phyloP scores from a whole-genome alignment of 2,888 invertebrate genomes.

The Rhamnusium bicolor region DNA sequence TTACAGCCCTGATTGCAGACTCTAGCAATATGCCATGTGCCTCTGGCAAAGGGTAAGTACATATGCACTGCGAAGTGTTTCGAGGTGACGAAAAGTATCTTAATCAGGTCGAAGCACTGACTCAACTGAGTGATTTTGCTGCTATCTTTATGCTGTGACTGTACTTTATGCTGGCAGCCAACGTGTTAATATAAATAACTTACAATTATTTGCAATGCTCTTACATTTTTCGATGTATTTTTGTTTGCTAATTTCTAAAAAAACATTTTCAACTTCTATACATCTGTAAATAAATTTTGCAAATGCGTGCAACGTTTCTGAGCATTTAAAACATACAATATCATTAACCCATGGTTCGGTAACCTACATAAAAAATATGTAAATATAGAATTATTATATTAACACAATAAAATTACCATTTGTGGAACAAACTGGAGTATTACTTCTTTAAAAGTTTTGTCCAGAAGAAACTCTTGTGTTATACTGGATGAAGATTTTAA shows the following conservation, averaged over 20 bases:
- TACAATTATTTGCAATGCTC: not conserved
- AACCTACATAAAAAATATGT: not conserved
- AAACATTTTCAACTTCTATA: not conserved
- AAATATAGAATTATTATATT: not conserved
- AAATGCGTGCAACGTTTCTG: not conserved
- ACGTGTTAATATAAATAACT: not conserved
- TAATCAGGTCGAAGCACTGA: no score
- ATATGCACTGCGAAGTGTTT: no score
- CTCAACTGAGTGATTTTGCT: no score
- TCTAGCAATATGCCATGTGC: no score
- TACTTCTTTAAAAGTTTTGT: constrained; percentile 35
- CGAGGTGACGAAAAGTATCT: no score
- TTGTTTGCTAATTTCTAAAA: not conserved
- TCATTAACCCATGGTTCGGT: not conserved
- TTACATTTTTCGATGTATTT: not conserved
- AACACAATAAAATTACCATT: not conserved
- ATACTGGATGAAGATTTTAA: not conserved
- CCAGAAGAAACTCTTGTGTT: constrained; percentile 18
- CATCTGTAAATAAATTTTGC: not conserved
- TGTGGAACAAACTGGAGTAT: constrained; percentile 33
- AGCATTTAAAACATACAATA: not conserved
- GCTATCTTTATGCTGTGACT: no score
- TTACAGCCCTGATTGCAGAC: no score
- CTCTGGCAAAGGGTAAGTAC: no score
- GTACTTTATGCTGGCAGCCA: not conserved